Evolutionary conservation across 2,797 vertebrate genomes (phyloP).

Genomic region (Pipistrellus pipistrellus): DNA sequence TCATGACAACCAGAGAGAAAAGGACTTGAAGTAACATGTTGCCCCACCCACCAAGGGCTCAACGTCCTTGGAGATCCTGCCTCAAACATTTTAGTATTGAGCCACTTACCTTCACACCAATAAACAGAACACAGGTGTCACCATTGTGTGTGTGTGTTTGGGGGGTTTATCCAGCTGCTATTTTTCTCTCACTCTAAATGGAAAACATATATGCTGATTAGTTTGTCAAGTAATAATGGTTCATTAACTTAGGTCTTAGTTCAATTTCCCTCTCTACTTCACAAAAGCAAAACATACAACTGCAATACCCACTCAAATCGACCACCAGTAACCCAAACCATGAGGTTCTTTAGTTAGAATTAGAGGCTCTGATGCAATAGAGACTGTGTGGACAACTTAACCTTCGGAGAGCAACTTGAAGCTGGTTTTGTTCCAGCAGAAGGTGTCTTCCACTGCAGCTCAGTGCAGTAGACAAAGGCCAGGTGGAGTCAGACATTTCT

Average conservation of each 20-base stretch:
- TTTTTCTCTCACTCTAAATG: slow-evolving; percentile 27
- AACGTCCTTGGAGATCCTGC: not conserved
- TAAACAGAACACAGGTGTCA: not conserved
- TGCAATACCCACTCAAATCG: not conserved
- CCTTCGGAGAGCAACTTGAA: not conserved
- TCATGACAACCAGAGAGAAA: slow-evolving; percentile 43
- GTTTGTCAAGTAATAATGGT: slow-evolving; percentile 22
- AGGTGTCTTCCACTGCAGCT: not conserved
- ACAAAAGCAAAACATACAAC: slow-evolving; percentile 25
- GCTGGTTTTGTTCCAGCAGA: not conserved
- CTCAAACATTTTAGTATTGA: not conserved
- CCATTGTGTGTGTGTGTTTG: not conserved
- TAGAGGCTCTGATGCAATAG: not conserved
- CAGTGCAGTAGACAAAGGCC: not conserved
- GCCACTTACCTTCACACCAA: not conserved
- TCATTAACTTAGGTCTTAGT: slow-evolving; percentile 44
- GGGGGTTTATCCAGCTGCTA: not conserved
- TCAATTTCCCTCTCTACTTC: slow-evolving; percentile 56
- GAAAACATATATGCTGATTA: not conserved
- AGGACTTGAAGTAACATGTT: not conserved
- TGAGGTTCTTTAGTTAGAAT: not conserved
- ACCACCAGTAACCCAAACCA: not conserved
- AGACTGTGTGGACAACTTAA: not conserved
- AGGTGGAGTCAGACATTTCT: not conserved
- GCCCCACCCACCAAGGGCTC: not conserved